Evolutionary conservation across 2,888 invertebrate genomes (phyloP).

Genomic region (Galerucella pusilla): DNA sequence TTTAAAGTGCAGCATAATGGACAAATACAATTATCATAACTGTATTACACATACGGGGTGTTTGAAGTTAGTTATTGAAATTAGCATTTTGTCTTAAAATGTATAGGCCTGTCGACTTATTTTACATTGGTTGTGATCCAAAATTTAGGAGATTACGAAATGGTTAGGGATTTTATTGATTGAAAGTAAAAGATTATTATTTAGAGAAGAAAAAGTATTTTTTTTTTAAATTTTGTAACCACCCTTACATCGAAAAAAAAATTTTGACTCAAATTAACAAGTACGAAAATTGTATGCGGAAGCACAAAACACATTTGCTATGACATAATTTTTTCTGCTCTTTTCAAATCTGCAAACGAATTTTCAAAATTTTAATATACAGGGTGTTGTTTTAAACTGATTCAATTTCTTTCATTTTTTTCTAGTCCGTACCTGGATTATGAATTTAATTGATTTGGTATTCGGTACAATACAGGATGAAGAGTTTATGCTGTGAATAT

Average conservation of each 20-base stretch:
- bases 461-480: too few relatives aligned
- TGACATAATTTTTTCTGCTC: too few relatives aligned
- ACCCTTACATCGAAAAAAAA: neutral
- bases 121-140: constrained; percentile 6
- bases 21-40: constrained; percentile 5
- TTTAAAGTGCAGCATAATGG: constrained; percentile 7
- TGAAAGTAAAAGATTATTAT: neutral
- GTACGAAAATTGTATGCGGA: constrained; percentile 2
- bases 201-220: neutral
- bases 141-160: too few relatives aligned
- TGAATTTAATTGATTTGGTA: too few relatives aligned
- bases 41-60: constrained; percentile 7
- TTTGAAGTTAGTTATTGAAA: neutral
- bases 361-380: too few relatives aligned
- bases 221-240: neutral
- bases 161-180: too few relatives aligned
- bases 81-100: neutral
- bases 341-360: too few relatives aligned
- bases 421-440: too few relatives aligned
- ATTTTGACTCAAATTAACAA: neutral
- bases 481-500: too few relatives aligned
- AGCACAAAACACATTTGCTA: too few relatives aligned
- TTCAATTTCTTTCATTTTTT: too few relatives aligned
- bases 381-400: too few relatives aligned
- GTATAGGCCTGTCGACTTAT: constrained; percentile 12